These are phyloP conservation scores for Chamaetylas fuelleborni DNA, from an alignment of 2,113 vertebrate species.

Conservation along the genomic window DNA sequence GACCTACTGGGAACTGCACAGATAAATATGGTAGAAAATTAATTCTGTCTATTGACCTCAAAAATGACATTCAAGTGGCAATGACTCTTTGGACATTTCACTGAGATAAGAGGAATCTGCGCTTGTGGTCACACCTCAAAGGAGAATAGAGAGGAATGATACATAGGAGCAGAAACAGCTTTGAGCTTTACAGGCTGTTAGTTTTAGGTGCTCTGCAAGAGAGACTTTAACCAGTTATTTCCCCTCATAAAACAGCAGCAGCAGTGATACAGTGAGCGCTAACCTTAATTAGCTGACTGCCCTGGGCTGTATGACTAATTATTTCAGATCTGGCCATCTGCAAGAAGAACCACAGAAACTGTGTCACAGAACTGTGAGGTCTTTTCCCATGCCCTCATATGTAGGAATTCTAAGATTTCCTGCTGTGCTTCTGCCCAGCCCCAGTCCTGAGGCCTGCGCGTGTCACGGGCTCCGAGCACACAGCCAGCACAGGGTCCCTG, in stretches of 20 bases:
- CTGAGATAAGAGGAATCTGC: background rate
- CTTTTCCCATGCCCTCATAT: background rate
- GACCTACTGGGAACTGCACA: background rate
- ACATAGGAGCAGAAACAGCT: background rate
- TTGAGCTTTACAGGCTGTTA: background rate
- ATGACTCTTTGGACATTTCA: background rate
- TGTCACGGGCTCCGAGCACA: background rate
- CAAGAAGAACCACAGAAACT: background rate
- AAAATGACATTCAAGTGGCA: background rate
- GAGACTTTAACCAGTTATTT: background rate
- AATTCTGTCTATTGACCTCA: background rate
- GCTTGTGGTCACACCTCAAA: background rate
- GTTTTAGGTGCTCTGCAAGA: background rate
- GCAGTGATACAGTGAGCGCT: fast-evolving
- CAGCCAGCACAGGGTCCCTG: background rate
- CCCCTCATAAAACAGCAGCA: background rate
- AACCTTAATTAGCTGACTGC: background rate
- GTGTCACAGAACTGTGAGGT: fast-evolving
- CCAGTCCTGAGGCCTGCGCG: background rate
- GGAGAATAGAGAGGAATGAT: background rate
- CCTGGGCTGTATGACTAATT: background rate
- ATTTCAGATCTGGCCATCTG: background rate
- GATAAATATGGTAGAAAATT: background rate
- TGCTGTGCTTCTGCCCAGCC: background rate
- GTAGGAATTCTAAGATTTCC: background rate